phyloP scores from a whole-genome alignment of 2,113 vertebrate genomes.

The Porphyrio hochstetteri region DNA sequence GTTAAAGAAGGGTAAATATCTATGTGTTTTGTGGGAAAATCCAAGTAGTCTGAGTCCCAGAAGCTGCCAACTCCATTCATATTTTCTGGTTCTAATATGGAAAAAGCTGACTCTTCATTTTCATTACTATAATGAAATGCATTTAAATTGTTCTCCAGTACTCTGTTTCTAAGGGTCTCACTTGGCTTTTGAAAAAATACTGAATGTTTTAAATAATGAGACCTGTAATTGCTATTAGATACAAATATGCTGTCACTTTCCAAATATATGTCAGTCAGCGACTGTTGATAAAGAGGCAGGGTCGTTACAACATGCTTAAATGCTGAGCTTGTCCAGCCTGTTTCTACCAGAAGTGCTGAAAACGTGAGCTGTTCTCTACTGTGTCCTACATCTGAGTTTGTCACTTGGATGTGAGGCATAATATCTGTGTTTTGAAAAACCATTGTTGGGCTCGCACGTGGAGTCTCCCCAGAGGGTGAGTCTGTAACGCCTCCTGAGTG shows the following conservation, averaged over 20 bases:
- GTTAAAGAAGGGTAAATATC: constrained; percentile 31
- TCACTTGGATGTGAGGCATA: neutral
- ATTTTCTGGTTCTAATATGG: neutral
- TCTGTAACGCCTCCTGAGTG: neutral
- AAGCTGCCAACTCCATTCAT: neutral
- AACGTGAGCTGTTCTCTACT: neutral
- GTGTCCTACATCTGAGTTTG: neutral
- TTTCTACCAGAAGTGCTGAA: neutral
- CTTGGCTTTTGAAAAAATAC: neutral
- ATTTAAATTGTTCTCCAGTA: neutral
- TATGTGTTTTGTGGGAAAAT: constrained; percentile 18
- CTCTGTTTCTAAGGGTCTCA: neutral
- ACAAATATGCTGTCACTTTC: neutral
- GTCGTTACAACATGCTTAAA: neutral
- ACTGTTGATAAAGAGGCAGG: constrained; percentile 3
- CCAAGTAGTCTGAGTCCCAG: neutral
- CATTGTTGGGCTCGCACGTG: neutral
- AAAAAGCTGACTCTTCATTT: neutral
- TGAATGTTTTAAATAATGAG: constrained; percentile 16
- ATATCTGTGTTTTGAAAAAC: constrained; percentile 29
- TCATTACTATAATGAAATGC: neutral
- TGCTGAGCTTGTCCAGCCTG: constrained; percentile 26
- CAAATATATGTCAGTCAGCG: neutral
- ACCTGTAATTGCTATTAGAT: neutral
- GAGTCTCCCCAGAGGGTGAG: neutral